phyloP scores from a whole-genome alignment of 2,797 vertebrate species.

The Malacoraja senta region DNA sequence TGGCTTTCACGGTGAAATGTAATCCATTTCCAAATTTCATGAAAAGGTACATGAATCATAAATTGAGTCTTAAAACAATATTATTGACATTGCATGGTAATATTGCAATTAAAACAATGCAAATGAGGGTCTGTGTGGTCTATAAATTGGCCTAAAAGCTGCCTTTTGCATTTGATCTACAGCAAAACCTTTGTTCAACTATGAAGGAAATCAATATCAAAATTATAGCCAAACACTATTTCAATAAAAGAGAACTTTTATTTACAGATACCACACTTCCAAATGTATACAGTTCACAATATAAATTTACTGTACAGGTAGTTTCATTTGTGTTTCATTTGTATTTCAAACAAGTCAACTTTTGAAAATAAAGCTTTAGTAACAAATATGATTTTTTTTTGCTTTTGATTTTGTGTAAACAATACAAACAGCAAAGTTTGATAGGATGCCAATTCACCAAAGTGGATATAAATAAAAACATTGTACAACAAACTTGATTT shows the following conservation, averaged over 20 bases:
- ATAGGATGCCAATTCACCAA: not conserved
- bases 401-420: too few species aligned
- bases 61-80: too few species aligned
- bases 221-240: not conserved
- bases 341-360: not conserved
- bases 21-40: not conserved
- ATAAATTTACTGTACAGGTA: not conserved
- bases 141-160: not conserved
- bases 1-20: not conserved
- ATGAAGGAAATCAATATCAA: not conserved
- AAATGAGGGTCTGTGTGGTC: too few species aligned
- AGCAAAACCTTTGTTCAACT: not conserved
- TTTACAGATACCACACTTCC: not conserved
- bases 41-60: not conserved
- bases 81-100: not conserved
- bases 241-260: not conserved
- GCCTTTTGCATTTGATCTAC: not conserved
- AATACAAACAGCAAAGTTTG: not conserved
- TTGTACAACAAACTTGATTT: not conserved
- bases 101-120: not conserved
- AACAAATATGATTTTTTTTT: not conserved
- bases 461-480: not conserved
- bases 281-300: not conserved
- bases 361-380: not conserved
- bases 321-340: conserved; percentile 5